Base-by-base conservation (phyloP, 2,888 invertebrate species). In the Flexamia atlantica region DNA sequence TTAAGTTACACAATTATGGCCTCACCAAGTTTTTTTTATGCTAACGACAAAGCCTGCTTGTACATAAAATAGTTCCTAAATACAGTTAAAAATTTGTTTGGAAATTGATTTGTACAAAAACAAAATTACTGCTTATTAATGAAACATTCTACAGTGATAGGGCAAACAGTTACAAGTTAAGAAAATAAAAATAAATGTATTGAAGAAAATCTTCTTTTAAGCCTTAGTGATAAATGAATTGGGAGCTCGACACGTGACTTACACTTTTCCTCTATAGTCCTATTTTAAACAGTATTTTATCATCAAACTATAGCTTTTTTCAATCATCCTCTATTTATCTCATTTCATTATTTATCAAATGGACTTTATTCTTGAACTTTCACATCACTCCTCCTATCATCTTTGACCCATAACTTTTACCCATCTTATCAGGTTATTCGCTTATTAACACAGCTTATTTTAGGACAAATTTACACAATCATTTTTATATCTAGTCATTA, bases 361-460 rank as follows among this genome's bases (percentile, higher is more conserved):
- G 64, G 64, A 64, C 64, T 64, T 64, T 64, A 30, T 30, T 64
- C 64, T 23, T 64, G 64, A 64, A 64, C 64, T 64, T 64, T 64
- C 64, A 64, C 64, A 64, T 64, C 28, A 5, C 28, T 28, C 28
- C 28, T 28, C 30, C 20, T 28, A 23, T 23, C 30, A 64, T 64
- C 28, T 23, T 50, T 30, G 64, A 64, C 64, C 64, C 30, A 4
- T 64, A 64, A 30, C 64, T 28, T 64, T 64, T 28, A 64, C 30
- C 64, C 7, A 28, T 64, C 17, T 30, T 64, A 64, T 64, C 64
- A 64, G 14, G 64, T 30, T 30, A 64, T 64, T 64, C 25, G 30
- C 64, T 64, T 28, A 64, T 64, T 64, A 64, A 28, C 25, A 12
- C 17, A 12, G 30, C 23, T 23, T 28, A 64, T 28, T 28, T 10